phyloP scores from a whole-genome alignment of 2,797 vertebrate genomes.

The Carduelis carduelis region DNA sequence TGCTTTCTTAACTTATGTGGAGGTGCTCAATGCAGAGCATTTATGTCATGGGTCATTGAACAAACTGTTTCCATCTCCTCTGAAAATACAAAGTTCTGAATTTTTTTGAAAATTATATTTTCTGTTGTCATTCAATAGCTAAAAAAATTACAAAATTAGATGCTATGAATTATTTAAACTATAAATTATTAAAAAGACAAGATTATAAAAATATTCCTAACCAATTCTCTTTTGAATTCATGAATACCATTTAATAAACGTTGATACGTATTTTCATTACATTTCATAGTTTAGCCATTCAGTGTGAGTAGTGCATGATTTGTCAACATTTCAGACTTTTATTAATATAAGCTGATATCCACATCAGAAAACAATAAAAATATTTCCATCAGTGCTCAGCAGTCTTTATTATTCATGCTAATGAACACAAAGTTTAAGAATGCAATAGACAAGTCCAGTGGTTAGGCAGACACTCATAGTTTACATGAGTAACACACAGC shows the following conservation, averaged over 20 bases:
- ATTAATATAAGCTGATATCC: neutral
- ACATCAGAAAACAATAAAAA: neutral
- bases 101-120: accelerated
- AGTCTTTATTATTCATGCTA: neutral
- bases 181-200: neutral
- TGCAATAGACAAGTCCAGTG: neutral
- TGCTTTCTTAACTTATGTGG: neutral
- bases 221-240: neutral
- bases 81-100: neutral
- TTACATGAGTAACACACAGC: neutral
- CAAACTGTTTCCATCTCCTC: neutral
- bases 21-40: neutral
- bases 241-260: neutral
- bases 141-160: neutral
- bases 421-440: neutral
- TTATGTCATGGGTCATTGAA: neutral
- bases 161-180: neutral
- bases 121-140: neutral
- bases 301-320: neutral
- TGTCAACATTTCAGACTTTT: neutral
- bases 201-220: neutral
- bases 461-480: neutral
- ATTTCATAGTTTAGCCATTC: neutral
- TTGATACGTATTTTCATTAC: neutral
- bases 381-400: neutral